Percentiles rank a stretch among this genome's conserved stretches.
Conservation (phyloP, 2,113 vertebrate genomes). For the Hyla sarda region DNA sequence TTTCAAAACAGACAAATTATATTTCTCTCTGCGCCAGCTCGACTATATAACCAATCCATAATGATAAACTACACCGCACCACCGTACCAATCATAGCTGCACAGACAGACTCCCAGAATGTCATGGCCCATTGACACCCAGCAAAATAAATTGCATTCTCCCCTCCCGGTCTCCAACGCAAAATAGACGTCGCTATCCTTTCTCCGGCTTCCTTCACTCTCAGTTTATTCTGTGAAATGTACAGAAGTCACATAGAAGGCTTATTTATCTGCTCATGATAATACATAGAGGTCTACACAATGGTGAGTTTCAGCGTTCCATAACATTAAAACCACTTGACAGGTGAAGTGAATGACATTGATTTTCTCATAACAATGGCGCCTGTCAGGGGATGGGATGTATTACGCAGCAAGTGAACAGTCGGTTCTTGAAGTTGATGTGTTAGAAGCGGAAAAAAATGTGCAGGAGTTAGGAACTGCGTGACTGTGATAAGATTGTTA, state of each 20-base stretch:
- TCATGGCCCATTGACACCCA: constrained; percentile 49
- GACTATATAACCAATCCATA: constrained; percentile 36
- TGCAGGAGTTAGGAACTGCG: too few relatives aligned
- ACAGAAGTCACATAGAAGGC: not conserved
- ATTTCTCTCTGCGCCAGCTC: constrained; percentile 20
- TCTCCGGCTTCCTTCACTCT: not conserved
- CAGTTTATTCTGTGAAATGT: not conserved
- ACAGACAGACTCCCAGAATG: constrained; percentile 46
- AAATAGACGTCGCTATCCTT: not conserved
- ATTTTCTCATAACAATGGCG: too few relatives aligned
- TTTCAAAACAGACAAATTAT: constrained; percentile 47
- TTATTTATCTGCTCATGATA: not conserved
- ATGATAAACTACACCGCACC: constrained; percentile 43
- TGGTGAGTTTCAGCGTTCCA: not conserved
- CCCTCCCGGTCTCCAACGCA: constrained; percentile 38
- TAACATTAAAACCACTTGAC: too few relatives aligned
- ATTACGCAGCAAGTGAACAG: too few relatives aligned
- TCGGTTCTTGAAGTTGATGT: too few relatives aligned
- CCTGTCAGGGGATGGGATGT: too few relatives aligned
- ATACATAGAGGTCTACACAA: not conserved
- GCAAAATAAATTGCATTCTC: constrained; percentile 48
- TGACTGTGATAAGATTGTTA: too few relatives aligned
- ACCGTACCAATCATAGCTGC: constrained; percentile 41
- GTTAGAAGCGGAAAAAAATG: too few relatives aligned
- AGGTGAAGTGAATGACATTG: too few relatives aligned